Evolutionary conservation across 92 coral and sea anemone species (phyloP), one percentile per base, ranked within the genome.

Genomic region (Muricea muricata): DNA sequence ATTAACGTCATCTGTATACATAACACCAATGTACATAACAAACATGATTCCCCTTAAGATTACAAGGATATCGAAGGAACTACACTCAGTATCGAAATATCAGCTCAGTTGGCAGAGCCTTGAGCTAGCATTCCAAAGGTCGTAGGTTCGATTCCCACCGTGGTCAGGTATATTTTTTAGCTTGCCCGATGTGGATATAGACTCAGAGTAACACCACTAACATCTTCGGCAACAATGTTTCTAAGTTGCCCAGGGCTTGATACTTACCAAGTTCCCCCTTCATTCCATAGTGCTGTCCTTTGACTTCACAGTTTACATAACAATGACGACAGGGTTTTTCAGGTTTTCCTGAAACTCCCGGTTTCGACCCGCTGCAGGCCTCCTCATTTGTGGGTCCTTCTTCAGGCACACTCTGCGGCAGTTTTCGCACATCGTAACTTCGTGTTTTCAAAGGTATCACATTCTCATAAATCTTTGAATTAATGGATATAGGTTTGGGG

Each of bases 351-450:
- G 66, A 33, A 48, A 42, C 83, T 7, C 78, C 81, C 32, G 41
- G 50, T 32, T 80, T 69, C 40, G 66, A 78, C 25, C 68, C 83
- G 40, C 65, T 82, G 1, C 12, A 48, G 21, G 48, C 58, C 17
- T 40, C 87, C 35, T 45, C 75, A 14, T 54, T 65, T 26, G 70
- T 39, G 7, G 82, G 58, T 21, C 83, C 90, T 31, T 77, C 87
- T 13, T 26, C 69, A 48, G 78, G 34, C 18, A 67, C 58, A 47
- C 83, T 73, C 40, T 35, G 55, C 26, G 60, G 60, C 6, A 75
- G 46, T 23, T 65, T 81, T 34, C 83, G 80, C 63, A 79, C 91
- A 37, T 75, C 56, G 39, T 29, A 57, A 12, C 39, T 48, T 20
- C 73, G 73, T 75, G 74, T 65, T 82, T 74, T 87, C 15, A 79